Evolutionary conservation across 2,888 invertebrate genomes (phyloP).

Genomic region (Margaritifera margaritifera): DNA sequence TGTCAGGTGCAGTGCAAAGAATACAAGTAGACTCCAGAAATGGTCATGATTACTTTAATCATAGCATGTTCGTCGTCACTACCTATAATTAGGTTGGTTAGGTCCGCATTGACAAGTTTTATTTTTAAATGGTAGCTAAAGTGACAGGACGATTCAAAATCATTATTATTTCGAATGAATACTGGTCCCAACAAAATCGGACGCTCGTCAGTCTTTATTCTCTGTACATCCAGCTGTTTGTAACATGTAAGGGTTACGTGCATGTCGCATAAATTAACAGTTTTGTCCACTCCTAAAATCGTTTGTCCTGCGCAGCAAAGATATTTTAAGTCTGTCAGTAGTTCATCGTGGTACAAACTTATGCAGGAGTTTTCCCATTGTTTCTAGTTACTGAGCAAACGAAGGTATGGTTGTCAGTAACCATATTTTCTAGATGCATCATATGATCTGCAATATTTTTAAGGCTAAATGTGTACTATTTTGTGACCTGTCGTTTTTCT

Average conservation of each 20-base stretch:
- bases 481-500: conserved; percentile 5
- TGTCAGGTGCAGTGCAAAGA: too few species aligned
- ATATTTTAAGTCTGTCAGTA: conserved; percentile 11
- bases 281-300: conserved; percentile 7
- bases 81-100: too few species aligned
- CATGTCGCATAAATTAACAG: neutral
- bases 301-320: conserved; percentile 13
- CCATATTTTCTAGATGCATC: conserved; percentile 1
- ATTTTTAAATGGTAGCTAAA: too few species aligned
- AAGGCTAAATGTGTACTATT: neutral
- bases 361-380: conserved; percentile 3
- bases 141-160: too few species aligned
- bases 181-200: conserved; percentile 16
- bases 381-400: conserved; percentile 3
- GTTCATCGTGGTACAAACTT: conserved; percentile 8
- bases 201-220: neutral
- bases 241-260: neutral
- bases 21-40: too few species aligned
- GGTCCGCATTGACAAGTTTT: too few species aligned
- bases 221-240: conserved; percentile 4
- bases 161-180: too few species aligned
- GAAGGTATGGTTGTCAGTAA: conserved; percentile 4
- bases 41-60: too few species aligned
- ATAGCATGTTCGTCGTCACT: too few species aligned
- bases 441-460: conserved; percentile 10